Conservation (phyloP, 2,113 vertebrate species). For the Corydoras sp. region DNA sequence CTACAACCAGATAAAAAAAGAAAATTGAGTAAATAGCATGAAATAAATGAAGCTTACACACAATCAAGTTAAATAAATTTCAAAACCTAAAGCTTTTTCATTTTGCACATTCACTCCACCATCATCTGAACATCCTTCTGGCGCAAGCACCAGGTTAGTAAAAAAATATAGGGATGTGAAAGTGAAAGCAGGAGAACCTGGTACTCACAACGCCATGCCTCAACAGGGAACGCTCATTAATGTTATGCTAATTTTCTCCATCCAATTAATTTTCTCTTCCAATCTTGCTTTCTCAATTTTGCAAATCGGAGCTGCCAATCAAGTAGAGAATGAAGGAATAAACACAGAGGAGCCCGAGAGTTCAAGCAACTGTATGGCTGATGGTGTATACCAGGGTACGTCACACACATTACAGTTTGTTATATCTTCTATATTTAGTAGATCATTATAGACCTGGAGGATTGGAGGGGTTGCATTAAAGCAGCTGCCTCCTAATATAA, state of each 20-base stretch:
- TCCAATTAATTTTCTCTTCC: conserved; percentile 69
- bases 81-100: too few species aligned
- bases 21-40: too few species aligned
- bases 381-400: not conserved
- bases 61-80: too few species aligned
- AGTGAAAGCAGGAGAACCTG: conserved; percentile 4
- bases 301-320: conserved; percentile 68
- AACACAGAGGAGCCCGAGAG: conserved; percentile 62
- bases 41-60: too few species aligned
- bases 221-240: conserved; percentile 73
- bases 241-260: conserved; percentile 75
- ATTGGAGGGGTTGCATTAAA: too few species aligned
- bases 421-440: too few species aligned
- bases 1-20: too few species aligned
- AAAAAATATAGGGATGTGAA: conserved; percentile 8
- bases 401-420: conserved; percentile 3
- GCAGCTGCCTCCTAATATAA: too few species aligned
- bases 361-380: conserved; percentile 46
- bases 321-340: conserved; percentile 51
- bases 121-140: too few species aligned
- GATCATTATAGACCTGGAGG: too few species aligned
- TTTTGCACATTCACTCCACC: too few species aligned
- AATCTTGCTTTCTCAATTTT: conserved; percentile 59
- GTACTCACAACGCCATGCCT: conserved; percentile 42
- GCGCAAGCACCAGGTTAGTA: not conserved